Percentiles rank a stretch among this genome's conserved stretches.
Conservation (phyloP, 2,888 invertebrate species). For the Barypeithes pellucidus region DNA sequence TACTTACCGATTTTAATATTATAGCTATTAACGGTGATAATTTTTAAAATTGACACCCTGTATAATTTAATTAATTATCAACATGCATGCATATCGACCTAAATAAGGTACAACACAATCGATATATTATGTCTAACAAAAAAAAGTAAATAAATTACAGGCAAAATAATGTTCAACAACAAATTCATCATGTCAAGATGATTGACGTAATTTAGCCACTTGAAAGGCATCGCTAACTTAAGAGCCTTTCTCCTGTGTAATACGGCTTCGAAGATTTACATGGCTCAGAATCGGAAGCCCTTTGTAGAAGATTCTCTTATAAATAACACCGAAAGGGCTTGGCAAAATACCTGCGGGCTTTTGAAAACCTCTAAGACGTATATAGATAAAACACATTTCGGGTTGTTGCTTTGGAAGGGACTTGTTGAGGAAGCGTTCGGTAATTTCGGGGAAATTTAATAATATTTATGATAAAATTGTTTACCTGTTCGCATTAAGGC, state of each 20-base stretch:
- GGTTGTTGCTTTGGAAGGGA: neutral
- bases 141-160: too few species aligned
- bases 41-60: too few species aligned
- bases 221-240: conserved; percentile 13
- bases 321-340: conserved; percentile 29
- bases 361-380: conserved; percentile 15
- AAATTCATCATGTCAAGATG: conserved; percentile 28
- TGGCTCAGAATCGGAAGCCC: conserved; percentile 20
- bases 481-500: too few species aligned
- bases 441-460: neutral
- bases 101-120: too few species aligned
- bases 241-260: conserved; percentile 37
- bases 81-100: too few species aligned
- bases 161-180: conserved; percentile 24
- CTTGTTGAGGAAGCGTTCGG: neutral
- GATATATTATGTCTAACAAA: too few species aligned
- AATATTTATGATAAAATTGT: neutral
- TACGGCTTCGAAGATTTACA: conserved; percentile 21
- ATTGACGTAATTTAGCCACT: conserved; percentile 33
- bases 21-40: too few species aligned
- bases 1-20: too few species aligned
- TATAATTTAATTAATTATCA: too few species aligned
- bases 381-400: conserved; percentile 1
- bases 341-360: conserved; percentile 26
- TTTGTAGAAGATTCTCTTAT: conserved; percentile 24